Evolutionary conservation across 2,888 invertebrate genomes (phyloP).

Genomic region (Synergus laeviventris): DNA sequence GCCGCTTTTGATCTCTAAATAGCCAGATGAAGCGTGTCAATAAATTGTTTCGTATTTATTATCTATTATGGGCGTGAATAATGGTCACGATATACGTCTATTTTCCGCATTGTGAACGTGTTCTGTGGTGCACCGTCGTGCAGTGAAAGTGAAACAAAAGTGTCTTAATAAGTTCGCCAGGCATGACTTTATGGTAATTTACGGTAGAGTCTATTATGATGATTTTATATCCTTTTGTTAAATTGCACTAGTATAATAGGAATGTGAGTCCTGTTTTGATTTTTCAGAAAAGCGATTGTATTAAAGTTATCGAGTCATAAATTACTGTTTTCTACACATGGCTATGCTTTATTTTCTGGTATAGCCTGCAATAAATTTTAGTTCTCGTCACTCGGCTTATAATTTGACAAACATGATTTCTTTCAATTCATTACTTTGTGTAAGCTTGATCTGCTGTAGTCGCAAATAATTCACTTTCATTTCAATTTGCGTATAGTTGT

Average conservation of each 20-base stretch:
- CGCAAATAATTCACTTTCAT: conserved; percentile 33
- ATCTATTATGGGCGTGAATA: conserved; percentile 19
- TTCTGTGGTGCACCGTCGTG: not conserved
- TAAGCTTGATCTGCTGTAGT: conserved; percentile 26
- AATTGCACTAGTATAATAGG: not conserved
- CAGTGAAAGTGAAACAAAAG: conserved; percentile 38
- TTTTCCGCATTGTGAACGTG: conserved; percentile 32
- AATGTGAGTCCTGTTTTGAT: not conserved
- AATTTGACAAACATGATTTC: conserved; percentile 37
- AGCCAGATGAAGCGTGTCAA: not conserved
- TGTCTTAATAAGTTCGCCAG: conserved; percentile 2
- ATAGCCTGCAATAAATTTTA: not conserved
- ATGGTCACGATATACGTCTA: conserved; percentile 20
- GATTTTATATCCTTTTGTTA: not conserved
- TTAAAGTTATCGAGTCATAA: not conserved
- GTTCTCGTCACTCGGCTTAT: not conserved
- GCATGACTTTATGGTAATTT: not conserved
- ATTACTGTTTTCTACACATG: not conserved
- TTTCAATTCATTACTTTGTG: conserved; percentile 18
- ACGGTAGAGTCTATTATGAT: not conserved
- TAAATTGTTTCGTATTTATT: conserved; percentile 35
- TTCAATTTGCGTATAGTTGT: conserved; percentile 35
- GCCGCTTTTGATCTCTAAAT: not conserved
- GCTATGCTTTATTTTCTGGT: not conserved
- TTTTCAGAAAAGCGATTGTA: too few species aligned